Conservation (phyloP, 37 sponge, comb jelly and placozoan genomes). For the Chondrilla cf. caribensis region DNA sequence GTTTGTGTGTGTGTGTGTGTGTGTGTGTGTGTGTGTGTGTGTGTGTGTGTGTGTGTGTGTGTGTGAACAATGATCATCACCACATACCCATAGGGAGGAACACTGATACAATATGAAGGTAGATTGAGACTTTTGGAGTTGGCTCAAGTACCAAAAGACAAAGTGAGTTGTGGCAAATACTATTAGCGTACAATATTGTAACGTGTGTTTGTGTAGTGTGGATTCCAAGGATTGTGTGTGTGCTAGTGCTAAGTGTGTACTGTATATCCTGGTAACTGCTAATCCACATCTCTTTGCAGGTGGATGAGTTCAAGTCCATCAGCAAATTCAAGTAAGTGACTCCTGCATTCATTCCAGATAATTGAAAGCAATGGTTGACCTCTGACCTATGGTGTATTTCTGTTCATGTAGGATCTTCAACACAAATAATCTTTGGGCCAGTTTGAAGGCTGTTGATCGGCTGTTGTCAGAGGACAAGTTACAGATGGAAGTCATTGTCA, state of each 20-base stretch:
- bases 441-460: conserved; percentile 69
- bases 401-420: conserved; percentile 91
- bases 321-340: conserved; percentile 77
- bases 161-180: conserved; percentile 14
- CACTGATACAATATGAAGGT: conserved; percentile 83
- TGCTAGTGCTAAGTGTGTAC: neutral
- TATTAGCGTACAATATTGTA: too few relatives aligned
- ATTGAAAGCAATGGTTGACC: too few relatives aligned
- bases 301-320: conserved; percentile 94
- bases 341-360: too few relatives aligned
- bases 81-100: conserved; percentile 63
- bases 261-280: neutral
- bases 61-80: neutral
- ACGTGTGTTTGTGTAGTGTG: neutral
- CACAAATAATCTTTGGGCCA: conserved; percentile 95
- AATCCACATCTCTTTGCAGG: conserved; percentile 22
- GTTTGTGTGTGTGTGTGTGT: conserved; percentile 42
- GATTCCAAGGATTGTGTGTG: neutral
- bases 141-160: conserved; percentile 85
- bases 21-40: conserved; percentile 56
- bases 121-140: conserved; percentile 82
- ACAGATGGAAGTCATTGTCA: conserved; percentile 85
- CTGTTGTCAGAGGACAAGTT: conserved; percentile 34
- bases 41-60: neutral
- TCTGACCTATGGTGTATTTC: too few relatives aligned